These are phyloP conservation scores for Zaprionus camerounensis DNA, from an alignment of 1,140 invertebrate species.

Conservation along the genomic window DNA sequence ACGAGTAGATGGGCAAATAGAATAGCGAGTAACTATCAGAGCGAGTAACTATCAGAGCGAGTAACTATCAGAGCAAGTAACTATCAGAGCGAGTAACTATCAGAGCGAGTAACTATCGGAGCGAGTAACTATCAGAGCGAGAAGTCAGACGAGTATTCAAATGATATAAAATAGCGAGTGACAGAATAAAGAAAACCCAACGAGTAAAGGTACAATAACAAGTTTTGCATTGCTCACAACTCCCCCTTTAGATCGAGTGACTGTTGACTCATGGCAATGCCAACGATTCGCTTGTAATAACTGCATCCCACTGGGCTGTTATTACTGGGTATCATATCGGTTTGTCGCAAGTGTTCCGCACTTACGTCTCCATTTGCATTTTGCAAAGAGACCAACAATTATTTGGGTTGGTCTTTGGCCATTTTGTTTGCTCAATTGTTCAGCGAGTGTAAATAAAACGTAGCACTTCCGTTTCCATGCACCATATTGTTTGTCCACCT, in stretches of 20 bases:
- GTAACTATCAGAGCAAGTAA: too few relatives aligned
- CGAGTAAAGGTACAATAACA: too few relatives aligned
- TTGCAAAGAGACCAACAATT: constrained; percentile 7
- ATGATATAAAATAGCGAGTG: too few relatives aligned
- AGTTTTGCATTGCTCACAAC: background rate
- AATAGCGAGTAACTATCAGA: background rate
- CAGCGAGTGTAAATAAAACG: constrained; percentile 69
- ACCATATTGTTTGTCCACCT: constrained; percentile 44
- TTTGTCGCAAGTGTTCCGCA: constrained; percentile 20
- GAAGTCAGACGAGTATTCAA: too few relatives aligned
- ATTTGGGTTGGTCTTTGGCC: constrained; percentile 40
- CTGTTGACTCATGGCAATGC: background rate
- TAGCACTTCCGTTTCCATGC: constrained; percentile 50
- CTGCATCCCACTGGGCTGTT: background rate
- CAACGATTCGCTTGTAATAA: background rate
- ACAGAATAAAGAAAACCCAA: too few relatives aligned
- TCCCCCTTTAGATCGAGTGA: background rate
- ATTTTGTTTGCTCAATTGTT: constrained; percentile 70
- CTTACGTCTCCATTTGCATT: constrained; percentile 41
- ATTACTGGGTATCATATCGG: background rate
- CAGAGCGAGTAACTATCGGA: too few relatives aligned
- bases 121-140: too few relatives aligned
- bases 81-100: too few relatives aligned
- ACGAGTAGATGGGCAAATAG: background rate
- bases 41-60: too few relatives aligned